Base-by-base conservation (phyloP, 2,113 vertebrate genomes). In the Calypte anna region DNA sequence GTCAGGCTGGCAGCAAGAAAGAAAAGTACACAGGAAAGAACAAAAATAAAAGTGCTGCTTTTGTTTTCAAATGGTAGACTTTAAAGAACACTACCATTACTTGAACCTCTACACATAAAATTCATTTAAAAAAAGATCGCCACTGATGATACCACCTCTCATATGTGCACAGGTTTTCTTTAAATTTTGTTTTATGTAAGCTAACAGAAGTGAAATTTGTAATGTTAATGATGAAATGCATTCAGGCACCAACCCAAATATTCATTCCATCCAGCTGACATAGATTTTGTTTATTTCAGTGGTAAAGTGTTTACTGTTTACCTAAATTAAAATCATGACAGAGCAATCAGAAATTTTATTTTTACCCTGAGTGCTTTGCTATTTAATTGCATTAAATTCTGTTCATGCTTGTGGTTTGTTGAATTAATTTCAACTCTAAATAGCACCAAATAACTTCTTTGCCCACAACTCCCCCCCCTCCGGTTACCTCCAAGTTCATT, bases 151-250 rank as follows among this genome's bases (percentile, higher is more conserved):
- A 8, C 6, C 18, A 58, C 10, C 12, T 80, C 50, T 50, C n/a
- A 46, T 0, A 33, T 1, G n/a, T 20, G n/a, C 22, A 82, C 15
- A 20, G 5, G 5, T 50, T 40, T 72, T 53, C 24, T 25, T 16
- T 16, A 51, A 91, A 27, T 7, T 33, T 3, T 30, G 19, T 54
- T 79, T 89, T 68, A 91, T 69, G 91, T 27, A 77, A 51, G 33
- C 25, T 74, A 92, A 67, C 23, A 70, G 18, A 94, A 94, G 66
- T 74, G 18, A 93, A 93, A 89, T 76, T 87, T 76, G 28, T 48
- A 86, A 84, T 24, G 76, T 53, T 43, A 86, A 91, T n/a, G 19
- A 77, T 31, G 20, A 78, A 82, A 91, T 61, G 91, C 86, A 89
- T 77, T 61, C 54, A 86, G 58, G 25, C 48, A 83, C 12, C 40